Evolutionary conservation across 2,797 vertebrate genomes (phyloP).

Genomic region (Anolis apletophallus): DNA sequence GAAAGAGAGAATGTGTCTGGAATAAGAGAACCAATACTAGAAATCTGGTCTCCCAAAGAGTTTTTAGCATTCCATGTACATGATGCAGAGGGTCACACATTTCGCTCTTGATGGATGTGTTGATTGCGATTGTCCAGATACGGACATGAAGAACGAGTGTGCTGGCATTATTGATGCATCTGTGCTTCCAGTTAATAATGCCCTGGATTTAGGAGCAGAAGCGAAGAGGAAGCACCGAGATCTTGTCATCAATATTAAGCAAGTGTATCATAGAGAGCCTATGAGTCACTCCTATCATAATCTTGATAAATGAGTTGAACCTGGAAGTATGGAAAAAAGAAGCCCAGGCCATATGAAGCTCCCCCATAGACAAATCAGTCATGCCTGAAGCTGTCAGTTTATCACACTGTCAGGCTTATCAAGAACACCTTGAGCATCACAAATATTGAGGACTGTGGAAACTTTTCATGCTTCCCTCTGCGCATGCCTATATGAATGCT

Average conservation of each 20-base stretch:
- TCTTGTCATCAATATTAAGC: constrained; percentile 43
- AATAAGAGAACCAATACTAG: not conserved
- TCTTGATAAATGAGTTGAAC: constrained; percentile 40
- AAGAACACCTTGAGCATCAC: constrained; percentile 14
- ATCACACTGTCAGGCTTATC: not conserved
- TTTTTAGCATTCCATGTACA: not conserved
- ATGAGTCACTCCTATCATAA: constrained; percentile 43
- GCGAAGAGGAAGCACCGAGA: constrained; percentile 18
- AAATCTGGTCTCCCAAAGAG: not conserved
- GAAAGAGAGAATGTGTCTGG: not conserved
- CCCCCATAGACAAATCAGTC: constrained; percentile 28
- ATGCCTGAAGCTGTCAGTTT: constrained; percentile 24
- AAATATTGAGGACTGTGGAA: not conserved
- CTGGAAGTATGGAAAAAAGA: not conserved
- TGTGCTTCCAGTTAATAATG: constrained; percentile 33
- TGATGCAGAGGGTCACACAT: not conserved
- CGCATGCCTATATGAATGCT: not conserved
- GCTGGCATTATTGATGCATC: constrained; percentile 35
- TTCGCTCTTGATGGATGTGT: constrained; percentile 34
- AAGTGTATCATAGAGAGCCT: constrained; percentile 36
- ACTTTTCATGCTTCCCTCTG: too few species aligned
- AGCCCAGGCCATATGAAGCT: constrained; percentile 17
- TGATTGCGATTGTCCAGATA: constrained; percentile 28
- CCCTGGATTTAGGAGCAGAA: constrained; percentile 20
- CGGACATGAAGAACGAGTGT: constrained; percentile 2